Evolutionary conservation across 2,113 vertebrate species (phyloP).

Genomic region (Camelus dromedarius): DNA sequence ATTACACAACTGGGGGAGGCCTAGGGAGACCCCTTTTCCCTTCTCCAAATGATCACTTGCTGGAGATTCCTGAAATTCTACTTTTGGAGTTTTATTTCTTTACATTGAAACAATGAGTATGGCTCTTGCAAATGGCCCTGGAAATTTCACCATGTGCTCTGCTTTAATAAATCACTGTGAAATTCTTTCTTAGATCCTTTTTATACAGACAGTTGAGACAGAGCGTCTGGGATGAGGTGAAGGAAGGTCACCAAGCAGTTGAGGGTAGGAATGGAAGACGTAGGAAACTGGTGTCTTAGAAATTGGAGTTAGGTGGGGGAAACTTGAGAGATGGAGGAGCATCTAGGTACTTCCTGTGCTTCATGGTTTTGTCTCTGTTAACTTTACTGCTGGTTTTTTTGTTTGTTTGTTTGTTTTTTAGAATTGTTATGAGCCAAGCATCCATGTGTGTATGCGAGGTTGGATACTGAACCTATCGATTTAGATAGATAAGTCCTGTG

Average conservation of each 20-base stretch:
- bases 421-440: not conserved
- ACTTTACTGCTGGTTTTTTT: not conserved
- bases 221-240: not conserved
- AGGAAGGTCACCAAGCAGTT: not conserved
- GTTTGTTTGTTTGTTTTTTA: not conserved
- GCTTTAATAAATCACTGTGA: not conserved
- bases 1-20: not conserved
- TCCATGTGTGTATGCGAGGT: not conserved
- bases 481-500: not conserved
- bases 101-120: not conserved
- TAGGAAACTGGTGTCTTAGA: not conserved
- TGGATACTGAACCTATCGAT: not conserved
- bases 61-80: not conserved
- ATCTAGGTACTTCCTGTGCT: not conserved
- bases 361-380: not conserved
- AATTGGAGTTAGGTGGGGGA: not conserved
- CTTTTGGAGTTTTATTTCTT: slow-evolving; percentile 24
- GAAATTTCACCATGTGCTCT: not conserved
- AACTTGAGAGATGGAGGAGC: not conserved
- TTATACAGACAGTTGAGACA: not conserved
- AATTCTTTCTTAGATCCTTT: slow-evolving; percentile 3
- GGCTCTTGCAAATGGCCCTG: not conserved
- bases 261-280: not conserved
- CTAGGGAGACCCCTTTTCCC: not conserved
- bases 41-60: not conserved